phyloP scores from a whole-genome alignment of 2,797 vertebrate genomes.

The Oryzias sinensis region DNA sequence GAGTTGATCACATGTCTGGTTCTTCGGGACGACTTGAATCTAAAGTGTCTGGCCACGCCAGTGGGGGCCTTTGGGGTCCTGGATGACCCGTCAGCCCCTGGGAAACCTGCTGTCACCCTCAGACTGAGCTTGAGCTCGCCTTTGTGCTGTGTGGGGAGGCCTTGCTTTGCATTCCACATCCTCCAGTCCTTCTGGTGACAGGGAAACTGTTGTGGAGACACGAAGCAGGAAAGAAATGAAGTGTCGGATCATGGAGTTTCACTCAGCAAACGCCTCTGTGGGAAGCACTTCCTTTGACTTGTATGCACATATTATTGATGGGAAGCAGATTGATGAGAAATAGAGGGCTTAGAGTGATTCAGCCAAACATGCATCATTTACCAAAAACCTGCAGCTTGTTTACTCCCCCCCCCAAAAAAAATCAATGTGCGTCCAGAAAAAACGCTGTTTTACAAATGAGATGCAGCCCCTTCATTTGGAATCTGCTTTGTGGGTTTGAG shows the following conservation, averaged over 20 bases:
- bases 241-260: no score
- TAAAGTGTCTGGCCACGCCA: no score
- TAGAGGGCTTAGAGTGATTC: background rate
- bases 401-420: background rate
- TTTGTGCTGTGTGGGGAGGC: constrained; percentile 25
- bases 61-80: no score
- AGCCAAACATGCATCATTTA: background rate
- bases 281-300: background rate
- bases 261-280: no score
- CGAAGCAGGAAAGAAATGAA: no score
- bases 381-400: background rate
- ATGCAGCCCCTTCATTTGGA: background rate
- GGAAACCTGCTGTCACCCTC: constrained; percentile 61
- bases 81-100: constrained; percentile 21
- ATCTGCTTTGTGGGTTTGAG: background rate
- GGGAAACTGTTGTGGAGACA: background rate
- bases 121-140: constrained; percentile 40
- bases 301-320: background rate
- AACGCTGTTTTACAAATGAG: background rate
- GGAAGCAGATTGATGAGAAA: background rate
- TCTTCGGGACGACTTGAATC: background rate
- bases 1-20: no score
- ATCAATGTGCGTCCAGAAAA: background rate
- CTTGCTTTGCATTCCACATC: no score
- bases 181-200: constrained; percentile 4